phyloP scores from a whole-genome alignment of 2,797 vertebrate genomes.

The Tokudaia tokunoshimensis region DNA sequence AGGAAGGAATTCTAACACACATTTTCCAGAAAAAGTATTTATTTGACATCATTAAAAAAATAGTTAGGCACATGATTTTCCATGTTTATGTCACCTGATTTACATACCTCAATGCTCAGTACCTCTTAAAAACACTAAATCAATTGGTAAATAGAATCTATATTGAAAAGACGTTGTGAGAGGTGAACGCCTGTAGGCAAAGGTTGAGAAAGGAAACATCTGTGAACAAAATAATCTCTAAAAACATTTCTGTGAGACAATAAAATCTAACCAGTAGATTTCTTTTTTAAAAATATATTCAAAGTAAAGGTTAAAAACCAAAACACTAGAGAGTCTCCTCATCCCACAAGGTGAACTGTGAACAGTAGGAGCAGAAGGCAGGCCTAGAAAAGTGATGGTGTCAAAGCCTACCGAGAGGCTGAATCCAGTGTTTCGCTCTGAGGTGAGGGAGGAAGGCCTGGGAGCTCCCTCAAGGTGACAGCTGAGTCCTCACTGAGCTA shows the following conservation, averaged over 20 bases:
- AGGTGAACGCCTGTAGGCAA: slow-evolving; percentile 77
- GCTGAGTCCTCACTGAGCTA: not conserved
- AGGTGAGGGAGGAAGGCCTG: not conserved
- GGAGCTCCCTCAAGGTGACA: not conserved
- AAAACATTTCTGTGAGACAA: slow-evolving; percentile 77
- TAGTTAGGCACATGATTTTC: slow-evolving; percentile 86
- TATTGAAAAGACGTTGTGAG: slow-evolving; percentile 83
- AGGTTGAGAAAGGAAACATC: slow-evolving; percentile 54
- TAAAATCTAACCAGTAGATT: slow-evolving; percentile 88
- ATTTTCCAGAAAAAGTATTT: slow-evolving; percentile 84
- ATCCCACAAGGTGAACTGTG: not conserved
- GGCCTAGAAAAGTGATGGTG: not conserved
- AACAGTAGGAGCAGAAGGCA: not conserved
- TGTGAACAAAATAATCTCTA: slow-evolving; percentile 81
- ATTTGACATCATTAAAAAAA: slow-evolving; percentile 90
- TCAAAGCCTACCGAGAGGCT: fast-evolving
- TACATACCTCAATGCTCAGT: slow-evolving; percentile 75
- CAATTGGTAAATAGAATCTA: slow-evolving; percentile 85
- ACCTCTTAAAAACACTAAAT: slow-evolving; percentile 81
- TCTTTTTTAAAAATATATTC: slow-evolving; percentile 67
- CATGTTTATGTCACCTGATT: slow-evolving; percentile 76
- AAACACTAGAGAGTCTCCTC: not conserved
- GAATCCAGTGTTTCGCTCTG: fast-evolving
- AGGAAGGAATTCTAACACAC: slow-evolving; percentile 55
- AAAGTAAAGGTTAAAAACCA: slow-evolving; percentile 65